Percentiles rank a stretch among this genome's conserved stretches.
These are phyloP conservation scores for Pecten maximus DNA, from an alignment of 2,888 invertebrate genomes.

Conservation along the genomic window DNA sequence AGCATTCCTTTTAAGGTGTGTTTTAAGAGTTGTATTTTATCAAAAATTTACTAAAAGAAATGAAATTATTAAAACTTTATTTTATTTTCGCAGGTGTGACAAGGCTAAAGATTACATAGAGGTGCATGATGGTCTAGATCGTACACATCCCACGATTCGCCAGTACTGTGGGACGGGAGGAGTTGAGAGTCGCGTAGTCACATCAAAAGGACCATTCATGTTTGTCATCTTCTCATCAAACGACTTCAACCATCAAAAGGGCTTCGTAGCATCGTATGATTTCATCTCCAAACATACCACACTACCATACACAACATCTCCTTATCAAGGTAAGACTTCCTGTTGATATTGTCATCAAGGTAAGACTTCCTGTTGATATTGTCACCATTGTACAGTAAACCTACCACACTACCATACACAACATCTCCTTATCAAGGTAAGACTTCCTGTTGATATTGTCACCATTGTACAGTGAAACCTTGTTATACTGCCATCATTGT, in stretches of 20 bases:
- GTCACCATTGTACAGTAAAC: too few species aligned
- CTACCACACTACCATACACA: background rate
- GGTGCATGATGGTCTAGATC: conserved; percentile 10
- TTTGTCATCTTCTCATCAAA: background rate
- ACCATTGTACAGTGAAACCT: too few species aligned
- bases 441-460: too few species aligned
- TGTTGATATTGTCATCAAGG: too few species aligned
- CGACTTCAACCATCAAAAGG: background rate
- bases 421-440: background rate
- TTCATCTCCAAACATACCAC: conserved; percentile 5
- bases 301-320: background rate
- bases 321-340: background rate
- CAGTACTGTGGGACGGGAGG: background rate
- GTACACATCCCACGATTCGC: background rate
- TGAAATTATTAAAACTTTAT: background rate
- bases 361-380: too few species aligned
- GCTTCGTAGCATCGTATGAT: conserved; percentile 2
- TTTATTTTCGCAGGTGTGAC: background rate
- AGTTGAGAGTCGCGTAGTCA: background rate
- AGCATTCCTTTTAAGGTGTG: too few species aligned
- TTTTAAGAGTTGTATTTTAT: too few species aligned
- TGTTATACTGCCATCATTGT: too few species aligned
- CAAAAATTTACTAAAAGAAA: too few species aligned
- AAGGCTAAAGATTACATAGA: background rate
- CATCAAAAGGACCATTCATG: background rate